Evolutionary conservation across 1,140 invertebrate species (phyloP).

Genomic region (Drosophila oshimai): DNA sequence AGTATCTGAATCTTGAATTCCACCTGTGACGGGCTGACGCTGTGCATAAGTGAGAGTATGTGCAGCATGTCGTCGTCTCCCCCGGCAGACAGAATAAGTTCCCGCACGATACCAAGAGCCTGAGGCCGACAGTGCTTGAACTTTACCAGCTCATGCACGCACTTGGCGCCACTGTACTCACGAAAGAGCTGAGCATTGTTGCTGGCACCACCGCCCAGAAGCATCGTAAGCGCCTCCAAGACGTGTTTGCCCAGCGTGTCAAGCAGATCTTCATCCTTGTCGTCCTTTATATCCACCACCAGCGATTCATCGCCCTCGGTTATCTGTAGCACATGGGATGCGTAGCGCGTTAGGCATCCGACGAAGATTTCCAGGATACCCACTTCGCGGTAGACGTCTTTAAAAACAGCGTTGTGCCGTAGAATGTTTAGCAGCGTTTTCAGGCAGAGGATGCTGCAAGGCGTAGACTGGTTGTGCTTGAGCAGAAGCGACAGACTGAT

Average conservation of each 20-base stretch:
- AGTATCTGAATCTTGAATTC: constrained; percentile 95
- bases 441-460: constrained; percentile 94
- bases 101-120: constrained; percentile 91
- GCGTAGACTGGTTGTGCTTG: constrained; percentile 91
- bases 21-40: constrained; percentile 90
- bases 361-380: constrained; percentile 98
- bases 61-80: constrained; percentile 98
- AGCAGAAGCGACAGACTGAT: constrained; percentile 97
- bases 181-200: constrained; percentile 96
- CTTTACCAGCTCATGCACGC: constrained; percentile 94
- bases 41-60: constrained; percentile 94
- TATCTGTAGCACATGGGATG: constrained; percentile 84
- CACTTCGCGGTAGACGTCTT: constrained; percentile 99
- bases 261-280: constrained; percentile 83
- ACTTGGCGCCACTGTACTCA: constrained; percentile 95
- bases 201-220: constrained; percentile 89
- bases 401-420: constrained; percentile 95
- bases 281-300: constrained; percentile 34
- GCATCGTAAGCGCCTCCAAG: constrained; percentile 92
- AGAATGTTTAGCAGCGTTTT: constrained; percentile 94
- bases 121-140: constrained; percentile 92
- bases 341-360: constrained; percentile 94
- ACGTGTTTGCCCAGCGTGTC: constrained; percentile 92
- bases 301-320: constrained; percentile 66
- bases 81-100: constrained; percentile 94